Conservation (phyloP, 2,888 invertebrate genomes). For the Caenorhabditis parvicauda region DNA sequence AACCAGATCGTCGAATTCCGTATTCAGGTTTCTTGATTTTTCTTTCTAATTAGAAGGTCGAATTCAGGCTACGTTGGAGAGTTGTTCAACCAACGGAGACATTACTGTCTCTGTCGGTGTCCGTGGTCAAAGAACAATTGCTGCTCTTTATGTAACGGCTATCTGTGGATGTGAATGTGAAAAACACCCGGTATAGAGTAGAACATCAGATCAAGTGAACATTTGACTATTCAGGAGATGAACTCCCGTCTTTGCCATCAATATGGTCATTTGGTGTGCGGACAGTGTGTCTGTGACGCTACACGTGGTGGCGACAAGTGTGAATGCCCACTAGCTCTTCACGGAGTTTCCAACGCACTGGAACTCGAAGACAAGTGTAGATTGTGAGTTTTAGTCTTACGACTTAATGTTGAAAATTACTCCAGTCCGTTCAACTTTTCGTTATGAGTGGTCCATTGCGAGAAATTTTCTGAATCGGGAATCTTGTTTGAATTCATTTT, state of each 20-base stretch:
- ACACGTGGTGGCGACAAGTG: slow-evolving; percentile 45
- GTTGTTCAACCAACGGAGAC: slow-evolving; percentile 47
- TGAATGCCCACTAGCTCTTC: slow-evolving; percentile 46
- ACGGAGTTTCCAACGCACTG: slow-evolving; percentile 40
- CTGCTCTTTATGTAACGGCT: slow-evolving; percentile 48
- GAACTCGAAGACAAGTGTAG: slow-evolving; percentile 47
- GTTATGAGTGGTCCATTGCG: too few species aligned
- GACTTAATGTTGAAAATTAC: too few species aligned
- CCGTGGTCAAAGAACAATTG: slow-evolving; percentile 45
- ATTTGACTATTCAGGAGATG: slow-evolving; percentile 52
- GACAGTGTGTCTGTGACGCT: slow-evolving; percentile 45
- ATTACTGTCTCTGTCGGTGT: slow-evolving; percentile 56
- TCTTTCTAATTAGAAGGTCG: not conserved
- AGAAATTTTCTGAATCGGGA: too few species aligned
- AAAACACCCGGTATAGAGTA: slow-evolving; percentile 35
- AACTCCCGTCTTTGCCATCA: slow-evolving; percentile 47
- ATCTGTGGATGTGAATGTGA: slow-evolving; percentile 62
- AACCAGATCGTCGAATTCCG: slow-evolving; percentile 25
- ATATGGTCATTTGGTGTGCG: slow-evolving; percentile 54
- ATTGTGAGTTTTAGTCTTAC: slow-evolving; percentile 40
- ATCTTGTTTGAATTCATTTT: too few species aligned
- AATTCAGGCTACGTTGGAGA: slow-evolving; percentile 36
- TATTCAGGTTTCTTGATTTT: slow-evolving; percentile 11
- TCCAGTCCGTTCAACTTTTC: not conserved
- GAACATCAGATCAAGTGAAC: too few species aligned